Base-by-base conservation (phyloP, 2,797 vertebrate species). In the Thaleichthys pacificus region DNA sequence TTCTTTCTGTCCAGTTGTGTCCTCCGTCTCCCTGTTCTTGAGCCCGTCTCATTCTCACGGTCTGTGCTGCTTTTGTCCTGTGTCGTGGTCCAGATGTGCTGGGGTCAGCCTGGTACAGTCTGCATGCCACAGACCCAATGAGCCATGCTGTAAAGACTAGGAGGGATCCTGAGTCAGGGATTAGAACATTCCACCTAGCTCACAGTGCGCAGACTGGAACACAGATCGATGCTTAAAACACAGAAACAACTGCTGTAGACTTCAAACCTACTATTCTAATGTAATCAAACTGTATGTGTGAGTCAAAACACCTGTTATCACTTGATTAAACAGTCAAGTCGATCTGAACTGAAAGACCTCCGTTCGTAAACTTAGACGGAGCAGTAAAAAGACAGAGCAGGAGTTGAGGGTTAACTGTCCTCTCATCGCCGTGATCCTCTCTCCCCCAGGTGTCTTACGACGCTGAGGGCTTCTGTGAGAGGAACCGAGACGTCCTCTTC, bases 401-500 rank as follows among this genome's bases (percentile, higher is more conserved):
- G 6, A 24, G 24, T 69, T 51, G 54, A 69, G 26, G 56, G 30
- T 19, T 26, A 38, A 58, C 54, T 26, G 42, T 65, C 21, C 56
- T 61, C 51, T 61, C 24, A 68, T 81, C 64, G 57, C 62, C 12
- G 56, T 63, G 24, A 26, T 12, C 32, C 38, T 11, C 26, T 80
- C 63, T 81, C 32, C 64, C 81, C 66, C 90, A 99, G 98, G 98
- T 99, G 68, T 99, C 98, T 82, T 99, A 99, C 63, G 97, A 99
- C 38, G 96, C 96, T 64, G 97, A 98, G 11, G 97, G 97, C 64
- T 99, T 99, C 91, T 99, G 98, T 74, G 98, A 99, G 89, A 92
- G 97, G 83, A 99, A 99, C 91, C 93, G 98, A 66, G 98, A 99
- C 42, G 98, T 99, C 68, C 95, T 99, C 66, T 99, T 99, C 83